phyloP scores from a whole-genome alignment of 2,888 invertebrate genomes.

The Abrostola triplasia region DNA sequence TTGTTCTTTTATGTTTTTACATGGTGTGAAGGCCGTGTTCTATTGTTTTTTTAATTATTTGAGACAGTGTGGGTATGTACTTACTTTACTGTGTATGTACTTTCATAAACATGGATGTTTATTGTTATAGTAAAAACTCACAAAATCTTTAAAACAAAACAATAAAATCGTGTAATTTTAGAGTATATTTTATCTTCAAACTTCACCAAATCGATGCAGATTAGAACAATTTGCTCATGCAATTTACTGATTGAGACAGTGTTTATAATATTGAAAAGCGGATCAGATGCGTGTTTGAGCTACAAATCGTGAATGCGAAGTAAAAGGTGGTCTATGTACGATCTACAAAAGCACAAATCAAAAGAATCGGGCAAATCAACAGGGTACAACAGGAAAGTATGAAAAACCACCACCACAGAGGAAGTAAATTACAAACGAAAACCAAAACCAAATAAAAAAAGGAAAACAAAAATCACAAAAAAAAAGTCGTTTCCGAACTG shows the following conservation, averaged over 20 bases:
- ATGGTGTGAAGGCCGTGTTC: background rate
- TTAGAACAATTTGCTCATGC: conserved; percentile 28
- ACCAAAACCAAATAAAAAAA: conserved; percentile 10
- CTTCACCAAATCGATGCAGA: background rate
- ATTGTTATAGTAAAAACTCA: background rate
- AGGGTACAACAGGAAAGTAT: conserved; percentile 62
- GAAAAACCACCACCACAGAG: conserved; percentile 59
- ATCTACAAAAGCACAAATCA: conserved; percentile 40
- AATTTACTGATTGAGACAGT: conserved; percentile 17
- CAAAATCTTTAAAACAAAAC: too few relatives aligned
- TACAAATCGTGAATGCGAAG: conserved; percentile 16
- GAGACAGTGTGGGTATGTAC: background rate
- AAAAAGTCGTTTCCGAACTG: conserved; percentile 14
- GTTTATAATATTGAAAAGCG: conserved; percentile 14
- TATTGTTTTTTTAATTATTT: background rate
- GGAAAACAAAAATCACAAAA: conserved; percentile 4
- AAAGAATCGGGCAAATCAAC: conserved; percentile 75
- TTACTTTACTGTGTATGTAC: background rate
- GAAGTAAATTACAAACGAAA: conserved; percentile 39
- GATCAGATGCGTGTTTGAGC: conserved; percentile 1
- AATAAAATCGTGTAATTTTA: too few relatives aligned
- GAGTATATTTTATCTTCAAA: background rate
- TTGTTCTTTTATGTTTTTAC: background rate
- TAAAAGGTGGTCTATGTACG: conserved; percentile 23
- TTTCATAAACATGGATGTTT: background rate